A percentile compares a stretch with the other conserved stretches of the same genome.
These are phyloP conservation scores for Spea bombifrons DNA, from an alignment of 2,113 vertebrate genomes.

Conservation along the genomic window DNA sequence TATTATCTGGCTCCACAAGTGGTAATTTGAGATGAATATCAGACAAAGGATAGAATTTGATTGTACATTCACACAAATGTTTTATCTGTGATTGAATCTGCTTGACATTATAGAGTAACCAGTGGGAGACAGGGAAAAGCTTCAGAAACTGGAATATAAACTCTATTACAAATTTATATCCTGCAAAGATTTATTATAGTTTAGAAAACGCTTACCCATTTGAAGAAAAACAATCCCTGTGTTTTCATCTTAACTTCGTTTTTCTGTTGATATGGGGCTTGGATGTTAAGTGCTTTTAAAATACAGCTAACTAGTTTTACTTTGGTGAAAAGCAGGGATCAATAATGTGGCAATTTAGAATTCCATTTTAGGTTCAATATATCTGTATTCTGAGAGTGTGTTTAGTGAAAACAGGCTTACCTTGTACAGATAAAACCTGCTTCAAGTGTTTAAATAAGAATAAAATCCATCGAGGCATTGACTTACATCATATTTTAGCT, in stretches of 20 bases:
- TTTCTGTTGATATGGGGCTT: constrained; percentile 18
- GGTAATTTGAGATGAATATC: constrained; percentile 49
- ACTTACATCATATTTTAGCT: background rate
- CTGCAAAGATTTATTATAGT: constrained; percentile 42
- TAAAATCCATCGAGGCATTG: constrained; percentile 23
- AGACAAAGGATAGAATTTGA: constrained; percentile 46
- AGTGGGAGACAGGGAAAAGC: constrained; percentile 35
- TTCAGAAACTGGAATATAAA: constrained; percentile 44
- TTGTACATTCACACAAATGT: constrained; percentile 46
- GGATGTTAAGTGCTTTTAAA: constrained; percentile 18
- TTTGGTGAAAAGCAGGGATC: background rate
- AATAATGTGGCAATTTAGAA: constrained; percentile 10
- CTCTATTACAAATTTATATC: constrained; percentile 44
- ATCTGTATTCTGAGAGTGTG: constrained; percentile 21
- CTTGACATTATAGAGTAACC: constrained; percentile 42
- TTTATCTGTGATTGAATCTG: constrained; percentile 47
- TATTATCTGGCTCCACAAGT: constrained; percentile 43
- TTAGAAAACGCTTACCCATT: constrained; percentile 35
- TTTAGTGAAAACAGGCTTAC: constrained; percentile 7
- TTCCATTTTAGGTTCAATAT: constrained; percentile 10
- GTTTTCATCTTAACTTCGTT: constrained; percentile 19
- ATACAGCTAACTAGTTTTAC: constrained; percentile 18
- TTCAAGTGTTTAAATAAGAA: constrained; percentile 21
- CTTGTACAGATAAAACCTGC: constrained; percentile 5
- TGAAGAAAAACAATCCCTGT: constrained; percentile 33